Evolutionary conservation across 1,140 invertebrate species (phyloP).

Genomic region (Temnothorax curvispinosus): DNA sequence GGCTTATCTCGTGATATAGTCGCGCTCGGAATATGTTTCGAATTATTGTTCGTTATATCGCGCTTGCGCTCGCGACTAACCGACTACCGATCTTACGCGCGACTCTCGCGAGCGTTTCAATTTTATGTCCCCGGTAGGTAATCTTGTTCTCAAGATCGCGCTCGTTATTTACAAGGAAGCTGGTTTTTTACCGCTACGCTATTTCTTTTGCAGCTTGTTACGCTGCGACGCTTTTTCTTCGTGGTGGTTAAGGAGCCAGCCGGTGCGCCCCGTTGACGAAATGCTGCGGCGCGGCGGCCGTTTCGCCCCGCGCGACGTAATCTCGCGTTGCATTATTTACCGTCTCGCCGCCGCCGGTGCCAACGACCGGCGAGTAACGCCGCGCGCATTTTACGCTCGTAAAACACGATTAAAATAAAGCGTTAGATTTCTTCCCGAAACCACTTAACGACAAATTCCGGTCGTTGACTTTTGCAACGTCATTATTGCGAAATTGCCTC

Average conservation of each 20-base stretch:
- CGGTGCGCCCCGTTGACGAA: constrained; percentile 49
- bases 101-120: constrained; percentile 16
- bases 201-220: constrained; percentile 59
- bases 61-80: neutral
- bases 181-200: constrained; percentile 43
- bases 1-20: constrained; percentile 7
- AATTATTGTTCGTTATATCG: constrained; percentile 33
- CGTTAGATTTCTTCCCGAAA: constrained; percentile 57
- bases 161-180: constrained; percentile 53
- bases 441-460: constrained; percentile 54
- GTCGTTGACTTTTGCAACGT: constrained; percentile 58
- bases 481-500: constrained; percentile 58
- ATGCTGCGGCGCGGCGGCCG: constrained; percentile 10
- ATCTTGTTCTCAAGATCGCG: constrained; percentile 55
- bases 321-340: constrained; percentile 59
- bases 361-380: constrained; percentile 37
- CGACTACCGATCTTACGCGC: constrained; percentile 47
- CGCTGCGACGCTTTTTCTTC: constrained; percentile 49
- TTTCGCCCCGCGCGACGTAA: constrained; percentile 46
- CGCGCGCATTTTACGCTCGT: constrained; percentile 47
- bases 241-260: constrained; percentile 26
- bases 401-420: constrained; percentile 58
- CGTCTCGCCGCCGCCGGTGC: constrained; percentile 39
- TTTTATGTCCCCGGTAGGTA: constrained; percentile 40
- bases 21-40: constrained; percentile 11